Base-by-base conservation (phyloP, 2,113 vertebrate genomes). In the Sialia sialis region DNA sequence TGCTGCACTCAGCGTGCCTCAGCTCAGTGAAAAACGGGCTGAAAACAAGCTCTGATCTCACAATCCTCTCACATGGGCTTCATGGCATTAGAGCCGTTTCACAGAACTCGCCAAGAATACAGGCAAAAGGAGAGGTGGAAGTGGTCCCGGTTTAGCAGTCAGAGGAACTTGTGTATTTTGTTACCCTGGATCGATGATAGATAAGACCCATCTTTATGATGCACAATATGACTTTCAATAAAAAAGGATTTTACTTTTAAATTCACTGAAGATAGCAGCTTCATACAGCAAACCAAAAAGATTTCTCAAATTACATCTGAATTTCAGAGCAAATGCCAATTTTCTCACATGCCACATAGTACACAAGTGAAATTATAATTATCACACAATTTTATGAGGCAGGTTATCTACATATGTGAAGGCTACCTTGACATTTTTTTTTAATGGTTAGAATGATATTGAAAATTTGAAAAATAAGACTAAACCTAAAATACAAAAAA, bases 271-370 rank as follows among this genome's bases (percentile, higher is more conserved):
- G 43, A 30, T 2, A 49, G 21, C 41, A 56, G 67, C 34, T 68
- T 82, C 44, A 48, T 30, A 58, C 11, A 62, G 51, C 16, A 82
- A 87, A 86, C 2, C 1, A 14, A 22, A 41, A 72, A 29, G 27
- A 49, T 4, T 87, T 34, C 67, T 69, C 11, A 0, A 62, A 49
- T 59, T 43, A 64, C 39, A 5, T 60, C n/a, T 6, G 9, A 15
- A 26, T 90, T 84, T 86, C 39, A 62, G 44, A 77, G 25, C 18
- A 90, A 84, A 67, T 10, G 51, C 8, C 52, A 12, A 21, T 87
- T 62, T 90, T 36, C 25, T 23, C 27, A 43, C 3, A 2, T 3
- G 1, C 38, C 26, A 48, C 1, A 1, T 4, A 54, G 21, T n/a
- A n/a, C 41, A 55, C 1, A 1, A 14, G 20, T 44, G 38, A 77